Conservation (phyloP, 2,797 vertebrate genomes). For the Furcifer pardalis region DNA sequence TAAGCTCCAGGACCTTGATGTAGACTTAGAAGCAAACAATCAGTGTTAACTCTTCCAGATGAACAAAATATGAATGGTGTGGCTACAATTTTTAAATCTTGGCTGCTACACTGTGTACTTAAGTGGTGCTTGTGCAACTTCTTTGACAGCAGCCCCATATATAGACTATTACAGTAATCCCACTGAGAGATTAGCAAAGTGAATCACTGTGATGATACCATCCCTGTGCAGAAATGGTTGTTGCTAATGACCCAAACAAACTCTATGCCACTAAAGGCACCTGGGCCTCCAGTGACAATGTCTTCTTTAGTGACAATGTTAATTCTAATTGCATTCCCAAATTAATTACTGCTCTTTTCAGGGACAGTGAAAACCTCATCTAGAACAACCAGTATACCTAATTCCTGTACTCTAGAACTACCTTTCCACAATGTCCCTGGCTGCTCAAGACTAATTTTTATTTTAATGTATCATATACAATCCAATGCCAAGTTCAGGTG, state of each 20-base stretch:
- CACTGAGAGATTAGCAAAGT: neutral
- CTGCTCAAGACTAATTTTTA: neutral
- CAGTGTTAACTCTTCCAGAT: neutral
- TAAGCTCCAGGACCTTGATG: neutral
- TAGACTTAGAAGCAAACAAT: neutral
- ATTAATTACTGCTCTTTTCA: neutral
- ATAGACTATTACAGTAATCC: neutral
- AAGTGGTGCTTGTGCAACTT: neutral
- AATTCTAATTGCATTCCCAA: neutral
- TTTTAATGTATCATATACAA: neutral
- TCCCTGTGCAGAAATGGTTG: neutral
- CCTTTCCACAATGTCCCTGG: neutral
- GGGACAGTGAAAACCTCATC: neutral
- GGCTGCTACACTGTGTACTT: neutral
- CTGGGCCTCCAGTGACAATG: neutral
- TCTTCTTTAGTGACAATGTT: neutral
- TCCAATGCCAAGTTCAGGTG: neutral
- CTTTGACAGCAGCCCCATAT: neutral
- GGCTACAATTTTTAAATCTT: neutral
- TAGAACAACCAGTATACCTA: neutral
- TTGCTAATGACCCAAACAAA: neutral
- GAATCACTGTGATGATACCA: neutral
- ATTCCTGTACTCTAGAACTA: neutral
- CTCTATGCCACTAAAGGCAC: neutral
- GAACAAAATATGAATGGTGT: neutral